Conservation (phyloP, 2,113 vertebrate genomes). For the Halcyon malimbica region DNA sequence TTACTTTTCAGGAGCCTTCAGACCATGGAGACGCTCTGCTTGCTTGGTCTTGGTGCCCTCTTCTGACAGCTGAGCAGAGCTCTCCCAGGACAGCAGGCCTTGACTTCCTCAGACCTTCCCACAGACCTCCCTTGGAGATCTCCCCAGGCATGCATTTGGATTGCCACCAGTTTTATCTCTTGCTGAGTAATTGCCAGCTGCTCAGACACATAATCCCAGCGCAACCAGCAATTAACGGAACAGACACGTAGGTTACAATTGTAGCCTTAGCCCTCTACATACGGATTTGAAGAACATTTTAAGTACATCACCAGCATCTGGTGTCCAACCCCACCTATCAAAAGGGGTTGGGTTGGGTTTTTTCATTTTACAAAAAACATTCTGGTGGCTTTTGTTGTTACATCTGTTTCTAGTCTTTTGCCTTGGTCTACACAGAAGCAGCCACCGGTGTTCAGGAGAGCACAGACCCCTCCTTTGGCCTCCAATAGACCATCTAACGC, state of each 20-base stretch:
- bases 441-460: no score
- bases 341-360: background rate
- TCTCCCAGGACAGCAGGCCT: background rate
- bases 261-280: background rate
- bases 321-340: background rate
- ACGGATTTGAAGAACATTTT: background rate
- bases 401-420: background rate
- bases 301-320: background rate
- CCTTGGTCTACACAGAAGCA: background rate
- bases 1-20: background rate
- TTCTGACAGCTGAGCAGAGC: background rate
- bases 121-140: no score
- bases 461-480: background rate
- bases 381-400: background rate
- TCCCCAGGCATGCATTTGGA: no score
- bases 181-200: no score
- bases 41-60: slow-evolving; percentile 35
- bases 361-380: background rate
- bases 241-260: background rate
- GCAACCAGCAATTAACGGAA: no score
- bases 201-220: no score
- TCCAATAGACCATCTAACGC: background rate
- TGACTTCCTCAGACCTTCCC: no score
- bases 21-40: background rate
- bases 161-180: no score